Conservation (phyloP, 35 echinoderm and acorn worm genomes). For the Apostichopus californicus region DNA sequence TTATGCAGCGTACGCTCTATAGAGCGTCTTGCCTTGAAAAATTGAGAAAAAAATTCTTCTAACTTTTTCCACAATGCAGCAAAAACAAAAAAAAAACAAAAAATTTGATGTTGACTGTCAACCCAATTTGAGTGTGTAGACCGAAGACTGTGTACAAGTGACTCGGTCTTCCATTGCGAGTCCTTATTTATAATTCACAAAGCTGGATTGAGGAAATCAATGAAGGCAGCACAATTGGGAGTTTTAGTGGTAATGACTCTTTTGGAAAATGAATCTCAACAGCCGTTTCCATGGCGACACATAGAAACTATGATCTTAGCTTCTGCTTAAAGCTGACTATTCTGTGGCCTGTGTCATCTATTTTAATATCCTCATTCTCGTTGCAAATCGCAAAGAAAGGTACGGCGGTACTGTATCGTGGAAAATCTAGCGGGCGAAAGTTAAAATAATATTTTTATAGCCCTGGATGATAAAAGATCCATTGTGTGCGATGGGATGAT, state of each 20-base stretch:
- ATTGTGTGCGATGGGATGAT: background rate
- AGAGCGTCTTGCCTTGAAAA: no score
- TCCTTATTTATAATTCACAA: constrained; percentile 28
- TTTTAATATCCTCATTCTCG: constrained; percentile 20
- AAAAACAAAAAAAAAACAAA: background rate
- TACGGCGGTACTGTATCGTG: background rate
- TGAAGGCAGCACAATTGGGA: constrained; percentile 41
- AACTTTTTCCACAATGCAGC: no score
- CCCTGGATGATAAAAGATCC: background rate
- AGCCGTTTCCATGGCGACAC: constrained; percentile 25
- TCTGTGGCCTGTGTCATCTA: constrained; percentile 31
- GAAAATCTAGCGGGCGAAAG: background rate
- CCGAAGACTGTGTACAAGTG: background rate
- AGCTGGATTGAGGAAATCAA: constrained; percentile 47
- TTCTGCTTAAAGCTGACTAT: constrained; percentile 15
- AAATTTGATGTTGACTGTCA: background rate
- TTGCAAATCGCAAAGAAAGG: background rate
- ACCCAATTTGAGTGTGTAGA: background rate
- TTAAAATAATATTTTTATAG: background rate
- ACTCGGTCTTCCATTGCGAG: background rate
- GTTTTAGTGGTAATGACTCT: constrained; percentile 50
- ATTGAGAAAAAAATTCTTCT: no score
- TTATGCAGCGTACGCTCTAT: no score
- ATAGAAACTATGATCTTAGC: constrained; percentile 13
- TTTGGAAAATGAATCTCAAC: constrained; percentile 34